Base-by-base conservation (phyloP, 2,888 invertebrate genomes). In the Lasioglossum oenotherae region DNA sequence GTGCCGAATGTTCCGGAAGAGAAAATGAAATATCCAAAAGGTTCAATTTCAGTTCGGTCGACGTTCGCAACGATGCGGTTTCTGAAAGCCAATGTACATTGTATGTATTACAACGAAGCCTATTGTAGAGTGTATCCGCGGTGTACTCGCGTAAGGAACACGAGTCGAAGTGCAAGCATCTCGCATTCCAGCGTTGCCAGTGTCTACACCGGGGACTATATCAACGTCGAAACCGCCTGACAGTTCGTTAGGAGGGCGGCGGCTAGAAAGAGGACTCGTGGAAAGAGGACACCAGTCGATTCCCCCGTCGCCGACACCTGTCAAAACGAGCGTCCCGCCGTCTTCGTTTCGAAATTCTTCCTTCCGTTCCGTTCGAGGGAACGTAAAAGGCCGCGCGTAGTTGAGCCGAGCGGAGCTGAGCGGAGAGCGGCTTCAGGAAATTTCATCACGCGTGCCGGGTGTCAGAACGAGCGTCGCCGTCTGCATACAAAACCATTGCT, bases 391-490 rank as follows among this genome's bases (percentile, higher is more conserved):
- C 84, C 80, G 41, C 23, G 80, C n/a, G 69, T 3, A 35, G 23
- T 23, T 1, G 69, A 75, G 86, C 85, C 82, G 78, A 80, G 85
- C 69, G 38, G 35, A 23, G 89, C 82, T 77, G 41, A 14, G 78
- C 69, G 49, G 49, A 49, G 49, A 49, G 71, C 79, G 87, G 87
- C 89, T 87, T 92, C 88, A 89, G 91, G 92, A 90, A 93, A 93
- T 93, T 93, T 93, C 93, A 92, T 93, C 93, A 93, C 93, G 93
- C 90, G 92, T 93, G 90, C 87, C 89, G 92, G 92, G 92, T 92
- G 93, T 93, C 92, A 92, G 92, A 92, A 92, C 91, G 93, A 91
- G 87, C 90, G 87, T 81, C 89, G 91, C 90, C 86, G 93, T 93
- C 93, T 93, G 93, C 93, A 93, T 93, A 93, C 92, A 93, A 64